Conservation (phyloP, 1,140 invertebrate genomes). For the Ostrea denselamellosa region DNA sequence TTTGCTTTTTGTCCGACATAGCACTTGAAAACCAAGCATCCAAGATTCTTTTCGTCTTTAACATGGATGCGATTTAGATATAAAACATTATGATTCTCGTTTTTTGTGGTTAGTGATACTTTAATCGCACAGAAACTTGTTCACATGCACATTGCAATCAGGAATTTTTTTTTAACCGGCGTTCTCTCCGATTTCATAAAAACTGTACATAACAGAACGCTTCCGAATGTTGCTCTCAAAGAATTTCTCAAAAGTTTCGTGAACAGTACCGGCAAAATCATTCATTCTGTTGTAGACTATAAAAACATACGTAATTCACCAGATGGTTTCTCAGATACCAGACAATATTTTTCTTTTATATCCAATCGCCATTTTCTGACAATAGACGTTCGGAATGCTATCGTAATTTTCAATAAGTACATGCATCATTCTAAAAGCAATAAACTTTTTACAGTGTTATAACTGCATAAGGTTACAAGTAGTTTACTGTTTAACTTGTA, state of each 20-base stretch:
- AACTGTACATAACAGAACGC: neutral
- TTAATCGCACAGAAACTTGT: conserved; percentile 16
- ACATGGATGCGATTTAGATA: conserved; percentile 12
- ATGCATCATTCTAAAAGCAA: too few species aligned
- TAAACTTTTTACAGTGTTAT: too few species aligned
- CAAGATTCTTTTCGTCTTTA: conserved; percentile 8
- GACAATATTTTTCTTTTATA: neutral
- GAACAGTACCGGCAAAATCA: neutral
- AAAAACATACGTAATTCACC: neutral
- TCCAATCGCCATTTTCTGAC: neutral
- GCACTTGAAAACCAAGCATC: conserved; percentile 25
- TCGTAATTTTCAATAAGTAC: too few species aligned
- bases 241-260: neutral
- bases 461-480: too few species aligned
- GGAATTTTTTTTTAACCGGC: neutral
- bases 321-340: neutral
- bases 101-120: conserved; percentile 22
- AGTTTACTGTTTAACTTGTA: too few species aligned
- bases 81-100: conserved; percentile 29
- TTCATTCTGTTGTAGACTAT: conserved; percentile 3
- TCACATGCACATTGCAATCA: conserved; percentile 29
- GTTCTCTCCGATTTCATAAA: conserved; percentile 14
- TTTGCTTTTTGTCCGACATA: conserved; percentile 31
- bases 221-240: conserved; percentile 11
- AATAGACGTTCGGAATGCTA: too few species aligned